phyloP scores from a whole-genome alignment of 2,888 invertebrate genomes.

The Dromius quadrimaculatus region DNA sequence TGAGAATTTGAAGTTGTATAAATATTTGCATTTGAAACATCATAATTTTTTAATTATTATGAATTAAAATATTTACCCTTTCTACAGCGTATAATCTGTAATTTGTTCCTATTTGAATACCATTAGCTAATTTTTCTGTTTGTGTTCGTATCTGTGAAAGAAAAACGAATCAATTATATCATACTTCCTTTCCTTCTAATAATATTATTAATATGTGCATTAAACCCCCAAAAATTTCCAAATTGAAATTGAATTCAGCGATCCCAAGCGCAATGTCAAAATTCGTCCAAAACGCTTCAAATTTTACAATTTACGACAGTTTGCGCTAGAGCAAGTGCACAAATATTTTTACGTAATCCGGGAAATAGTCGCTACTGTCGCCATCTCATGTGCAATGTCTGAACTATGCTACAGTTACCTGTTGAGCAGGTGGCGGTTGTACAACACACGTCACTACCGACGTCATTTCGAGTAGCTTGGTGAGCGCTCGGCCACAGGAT shows the following conservation, averaged over 20 bases:
- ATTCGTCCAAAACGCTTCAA: too few relatives aligned
- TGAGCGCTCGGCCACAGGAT: slow-evolving; percentile 74
- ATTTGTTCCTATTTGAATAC: slow-evolving; percentile 82
- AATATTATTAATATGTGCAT: too few relatives aligned
- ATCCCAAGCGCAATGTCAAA: too few relatives aligned
- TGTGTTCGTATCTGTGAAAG: slow-evolving; percentile 69
- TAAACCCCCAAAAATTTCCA: too few relatives aligned
- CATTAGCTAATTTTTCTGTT: slow-evolving; percentile 75
- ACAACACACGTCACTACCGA: slow-evolving; percentile 86
- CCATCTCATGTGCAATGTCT: slow-evolving; percentile 16
- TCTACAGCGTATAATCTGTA: slow-evolving; percentile 82
- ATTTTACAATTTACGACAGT: too few relatives aligned
- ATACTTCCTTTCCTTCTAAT: too few relatives aligned
- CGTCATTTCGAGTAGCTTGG: slow-evolving; percentile 82
- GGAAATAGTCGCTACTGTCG: neutral
- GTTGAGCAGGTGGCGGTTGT: slow-evolving; percentile 65
- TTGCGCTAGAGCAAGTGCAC: too few relatives aligned
- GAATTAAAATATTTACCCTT: slow-evolving; percentile 69
- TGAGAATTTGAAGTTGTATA: neutral
- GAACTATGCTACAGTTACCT: slow-evolving; percentile 14
- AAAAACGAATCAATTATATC: too few relatives aligned
- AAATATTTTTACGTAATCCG: too few relatives aligned
- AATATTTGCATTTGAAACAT: neutral
- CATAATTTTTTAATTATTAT: neutral
- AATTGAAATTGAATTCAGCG: too few relatives aligned